These are phyloP conservation scores for Oenanthe oenanthe DNA, from an alignment of 2,113 vertebrate genomes.

Conservation along the genomic window DNA sequence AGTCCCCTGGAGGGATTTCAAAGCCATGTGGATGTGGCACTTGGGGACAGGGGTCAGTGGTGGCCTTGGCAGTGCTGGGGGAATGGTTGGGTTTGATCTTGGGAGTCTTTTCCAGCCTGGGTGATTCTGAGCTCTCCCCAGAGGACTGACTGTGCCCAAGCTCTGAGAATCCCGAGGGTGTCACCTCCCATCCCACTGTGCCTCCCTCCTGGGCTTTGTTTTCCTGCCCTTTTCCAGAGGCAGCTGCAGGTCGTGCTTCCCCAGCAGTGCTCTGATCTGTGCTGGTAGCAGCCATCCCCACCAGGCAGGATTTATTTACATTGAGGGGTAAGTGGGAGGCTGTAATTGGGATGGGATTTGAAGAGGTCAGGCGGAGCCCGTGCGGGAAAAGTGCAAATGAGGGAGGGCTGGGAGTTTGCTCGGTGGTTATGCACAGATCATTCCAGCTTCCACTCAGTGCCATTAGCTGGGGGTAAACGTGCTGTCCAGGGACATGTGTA, in stretches of 20 bases:
- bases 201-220: not conserved
- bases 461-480: conserved; percentile 30
- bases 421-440: not conserved
- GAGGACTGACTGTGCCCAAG: not conserved
- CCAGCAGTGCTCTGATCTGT: not conserved
- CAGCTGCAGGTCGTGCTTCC: not conserved
- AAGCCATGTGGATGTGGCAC: rapidly evolving
- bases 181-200: not conserved
- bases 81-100: rapidly evolving
- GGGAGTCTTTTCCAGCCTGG: not conserved
- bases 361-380: conserved; percentile 45
- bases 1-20: not conserved
- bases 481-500: not conserved
- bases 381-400: conserved; percentile 25
- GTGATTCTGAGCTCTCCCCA: not conserved
- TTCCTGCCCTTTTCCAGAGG: not conserved
- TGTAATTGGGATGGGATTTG: conserved; percentile 66
- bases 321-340: conserved; percentile 53
- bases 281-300: conserved; percentile 19
- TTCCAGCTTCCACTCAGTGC: conserved; percentile 41
- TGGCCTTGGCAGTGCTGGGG: not conserved
- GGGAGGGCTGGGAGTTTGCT: conserved; percentile 16
- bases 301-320: conserved; percentile 37
- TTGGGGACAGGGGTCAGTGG: not conserved
- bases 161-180: not conserved